These are phyloP conservation scores for Rhyacophila evoluta DNA, from an alignment of 2,888 invertebrate species.

Conservation along the genomic window DNA sequence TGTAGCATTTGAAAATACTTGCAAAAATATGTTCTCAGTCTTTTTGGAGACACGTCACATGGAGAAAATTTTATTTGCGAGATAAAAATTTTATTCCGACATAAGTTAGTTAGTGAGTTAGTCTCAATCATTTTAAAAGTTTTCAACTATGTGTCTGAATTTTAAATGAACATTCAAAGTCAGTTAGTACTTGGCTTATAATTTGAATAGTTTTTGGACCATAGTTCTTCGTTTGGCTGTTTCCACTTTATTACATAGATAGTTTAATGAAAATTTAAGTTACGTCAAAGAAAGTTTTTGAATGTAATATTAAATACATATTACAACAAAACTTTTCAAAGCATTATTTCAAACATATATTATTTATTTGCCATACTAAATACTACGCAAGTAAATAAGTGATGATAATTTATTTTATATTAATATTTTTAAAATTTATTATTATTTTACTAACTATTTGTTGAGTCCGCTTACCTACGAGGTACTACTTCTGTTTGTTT, in stretches of 20 bases:
- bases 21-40: too few relatives aligned
- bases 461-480: too few relatives aligned
- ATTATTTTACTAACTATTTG: too few relatives aligned
- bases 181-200: not conserved
- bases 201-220: not conserved
- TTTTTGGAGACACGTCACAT: not conserved
- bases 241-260: not conserved
- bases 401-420: too few relatives aligned
- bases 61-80: not conserved
- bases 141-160: not conserved
- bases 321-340: too few relatives aligned
- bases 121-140: not conserved
- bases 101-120: not conserved
- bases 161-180: not conserved
- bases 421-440: too few relatives aligned
- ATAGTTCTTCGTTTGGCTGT: not conserved
- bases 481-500: too few relatives aligned
- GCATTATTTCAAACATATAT: too few relatives aligned
- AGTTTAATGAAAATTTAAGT: not conserved
- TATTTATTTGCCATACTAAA: too few relatives aligned
- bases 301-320: not conserved
- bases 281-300: not conserved
- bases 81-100: not conserved
- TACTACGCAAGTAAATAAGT: too few relatives aligned
- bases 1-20: too few relatives aligned